Conservation (phyloP, 1,140 invertebrate genomes). For the Bombyx mandarina region DNA sequence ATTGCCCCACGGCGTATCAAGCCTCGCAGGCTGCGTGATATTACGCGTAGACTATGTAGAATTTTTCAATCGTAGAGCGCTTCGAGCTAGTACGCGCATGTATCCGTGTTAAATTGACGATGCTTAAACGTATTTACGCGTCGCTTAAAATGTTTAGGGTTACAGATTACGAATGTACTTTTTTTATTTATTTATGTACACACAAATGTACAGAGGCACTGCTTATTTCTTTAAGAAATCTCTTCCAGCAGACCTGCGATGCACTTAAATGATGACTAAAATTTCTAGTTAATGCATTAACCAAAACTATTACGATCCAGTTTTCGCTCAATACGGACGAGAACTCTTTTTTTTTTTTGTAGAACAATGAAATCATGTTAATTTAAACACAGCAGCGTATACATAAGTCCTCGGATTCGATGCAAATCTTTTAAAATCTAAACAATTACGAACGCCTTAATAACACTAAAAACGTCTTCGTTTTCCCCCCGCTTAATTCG, state of each 20-base stretch:
- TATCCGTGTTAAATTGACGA: constrained; percentile 2
- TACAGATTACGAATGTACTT: too few relatives aligned
- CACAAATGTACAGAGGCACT: too few relatives aligned
- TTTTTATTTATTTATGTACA: too few relatives aligned
- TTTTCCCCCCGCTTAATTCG: background rate
- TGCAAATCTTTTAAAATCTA: too few relatives aligned
- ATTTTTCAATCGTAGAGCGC: constrained; percentile 3
- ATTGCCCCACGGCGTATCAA: constrained; percentile 2
- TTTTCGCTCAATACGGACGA: background rate
- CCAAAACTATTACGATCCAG: background rate
- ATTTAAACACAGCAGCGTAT: constrained; percentile 25
- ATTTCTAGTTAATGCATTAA: background rate
- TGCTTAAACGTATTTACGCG: constrained; percentile 1
- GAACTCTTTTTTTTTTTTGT: background rate
- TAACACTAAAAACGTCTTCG: too few relatives aligned
- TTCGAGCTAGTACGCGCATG: constrained; percentile 1
- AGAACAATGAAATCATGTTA: background rate
- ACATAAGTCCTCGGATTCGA: background rate
- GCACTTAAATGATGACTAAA: too few relatives aligned
- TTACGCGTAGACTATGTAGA: background rate
- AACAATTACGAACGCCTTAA: too few relatives aligned
- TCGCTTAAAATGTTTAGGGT: background rate
- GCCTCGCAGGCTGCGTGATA: constrained; percentile 4
- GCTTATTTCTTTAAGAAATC: too few relatives aligned
- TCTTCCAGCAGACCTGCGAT: too few relatives aligned